Evolutionary conservation across 2,888 invertebrate genomes (phyloP).

Genomic region (Leptothorax acervorum): DNA sequence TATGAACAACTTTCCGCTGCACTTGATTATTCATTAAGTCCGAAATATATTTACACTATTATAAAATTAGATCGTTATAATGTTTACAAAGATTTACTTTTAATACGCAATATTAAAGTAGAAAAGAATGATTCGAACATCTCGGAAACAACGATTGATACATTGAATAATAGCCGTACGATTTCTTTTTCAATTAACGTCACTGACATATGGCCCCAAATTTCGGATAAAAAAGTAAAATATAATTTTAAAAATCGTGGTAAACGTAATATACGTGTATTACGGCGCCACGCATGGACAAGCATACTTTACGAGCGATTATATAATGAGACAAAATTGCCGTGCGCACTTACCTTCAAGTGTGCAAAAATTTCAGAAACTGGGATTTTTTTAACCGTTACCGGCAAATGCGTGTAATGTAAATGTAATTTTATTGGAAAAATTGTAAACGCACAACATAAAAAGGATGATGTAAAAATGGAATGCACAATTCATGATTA

Average conservation of each 20-base stretch:
- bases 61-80: constrained; percentile 14
- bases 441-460: constrained; percentile 1
- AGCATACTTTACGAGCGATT: constrained; percentile 8
- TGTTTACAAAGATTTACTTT: constrained; percentile 4
- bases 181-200: constrained; percentile 5
- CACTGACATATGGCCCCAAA: constrained; percentile 6
- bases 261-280: constrained; percentile 12
- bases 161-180: constrained; percentile 18
- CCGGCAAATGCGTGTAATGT: not conserved
- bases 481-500: constrained; percentile 4
- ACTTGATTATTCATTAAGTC: not conserved
- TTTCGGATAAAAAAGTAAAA: not conserved
- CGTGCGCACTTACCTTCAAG: not conserved
- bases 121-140: not conserved
- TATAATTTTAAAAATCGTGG: constrained; percentile 9
- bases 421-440: not conserved
- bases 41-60: constrained; percentile 16
- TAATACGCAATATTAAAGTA: not conserved
- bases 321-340: constrained; percentile 7
- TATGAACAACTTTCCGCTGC: constrained; percentile 13
- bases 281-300: not conserved
- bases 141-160: not conserved
- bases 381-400: not conserved
- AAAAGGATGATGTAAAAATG: constrained; percentile 10
- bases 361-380: not conserved